phyloP scores from a whole-genome alignment of 2,888 invertebrate species.

The Cyrtodaria siliqua region DNA sequence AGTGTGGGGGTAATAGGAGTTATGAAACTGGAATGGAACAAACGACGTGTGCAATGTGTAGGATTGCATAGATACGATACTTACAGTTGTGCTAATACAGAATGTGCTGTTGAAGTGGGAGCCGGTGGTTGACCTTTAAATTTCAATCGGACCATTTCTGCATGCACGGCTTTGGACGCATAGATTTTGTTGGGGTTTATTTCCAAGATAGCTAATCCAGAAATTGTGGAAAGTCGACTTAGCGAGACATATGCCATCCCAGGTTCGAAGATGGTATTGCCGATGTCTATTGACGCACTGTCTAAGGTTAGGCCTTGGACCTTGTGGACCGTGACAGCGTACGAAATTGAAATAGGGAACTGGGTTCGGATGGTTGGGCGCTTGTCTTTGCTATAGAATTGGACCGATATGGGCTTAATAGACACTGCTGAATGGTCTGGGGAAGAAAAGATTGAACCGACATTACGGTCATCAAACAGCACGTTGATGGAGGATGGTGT shows the following conservation, averaged over 20 bases:
- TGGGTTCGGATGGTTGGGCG: not conserved
- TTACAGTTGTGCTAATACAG: too few relatives aligned
- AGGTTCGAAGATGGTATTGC: not conserved
- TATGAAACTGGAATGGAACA: too few relatives aligned
- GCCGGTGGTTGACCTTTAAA: too few relatives aligned
- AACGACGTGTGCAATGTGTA: too few relatives aligned
- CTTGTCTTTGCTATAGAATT: not conserved
- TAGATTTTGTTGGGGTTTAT: too few relatives aligned
- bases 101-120: too few relatives aligned
- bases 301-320: not conserved
- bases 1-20: too few relatives aligned
- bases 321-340: not conserved
- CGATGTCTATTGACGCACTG: not conserved
- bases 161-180: too few relatives aligned
- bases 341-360: not conserved
- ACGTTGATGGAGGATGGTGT: not conserved
- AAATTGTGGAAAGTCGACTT: not conserved
- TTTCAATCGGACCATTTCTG: too few relatives aligned
- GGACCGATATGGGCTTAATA: not conserved
- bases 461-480: not conserved
- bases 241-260: constrained; percentile 1
- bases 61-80: too few relatives aligned
- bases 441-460: not conserved
- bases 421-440: not conserved
- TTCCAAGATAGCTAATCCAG: too few relatives aligned